Conservation (phyloP, 23 tunicate species). For the Styela clava region DNA sequence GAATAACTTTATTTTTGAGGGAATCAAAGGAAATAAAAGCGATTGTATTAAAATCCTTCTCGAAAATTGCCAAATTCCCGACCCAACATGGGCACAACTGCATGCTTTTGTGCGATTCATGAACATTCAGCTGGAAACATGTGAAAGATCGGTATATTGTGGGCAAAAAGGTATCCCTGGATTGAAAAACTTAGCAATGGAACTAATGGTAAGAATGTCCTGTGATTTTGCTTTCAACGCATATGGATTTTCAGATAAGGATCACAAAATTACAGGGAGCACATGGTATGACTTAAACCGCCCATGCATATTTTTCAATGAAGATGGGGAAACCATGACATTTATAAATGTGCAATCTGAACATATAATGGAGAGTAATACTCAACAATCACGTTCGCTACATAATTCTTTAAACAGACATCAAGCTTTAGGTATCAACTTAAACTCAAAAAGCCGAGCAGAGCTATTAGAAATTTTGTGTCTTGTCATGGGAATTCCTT, state of each 20-base stretch:
- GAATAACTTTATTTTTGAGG: neutral
- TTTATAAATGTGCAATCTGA: neutral
- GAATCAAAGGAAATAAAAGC: constrained; percentile 10
- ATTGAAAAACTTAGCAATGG: constrained; percentile 55
- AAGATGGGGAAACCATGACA: neutral
- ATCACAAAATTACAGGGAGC: neutral
- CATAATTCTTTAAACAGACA: neutral
- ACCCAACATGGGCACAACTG: constrained; percentile 59
- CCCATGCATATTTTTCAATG: neutral
- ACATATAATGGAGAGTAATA: neutral
- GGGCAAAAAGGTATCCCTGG: constrained; percentile 39
- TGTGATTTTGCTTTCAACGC: constrained; percentile 63
- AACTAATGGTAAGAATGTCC: constrained; percentile 58
- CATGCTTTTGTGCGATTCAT: constrained; percentile 44
- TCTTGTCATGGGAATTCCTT: constrained; percentile 26
- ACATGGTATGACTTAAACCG: neutral
- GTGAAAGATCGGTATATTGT: constrained; percentile 45
- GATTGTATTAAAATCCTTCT: constrained; percentile 39
- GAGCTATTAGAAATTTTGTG: constrained; percentile 31
- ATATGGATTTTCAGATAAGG: neutral
- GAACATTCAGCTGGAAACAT: constrained; percentile 44
- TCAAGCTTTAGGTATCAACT: neutral
- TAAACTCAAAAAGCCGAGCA: constrained; percentile 17
- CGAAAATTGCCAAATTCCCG: constrained; percentile 29
- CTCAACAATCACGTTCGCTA: neutral